Base-by-base conservation (phyloP, 2,797 vertebrate genomes). In the Phrynocephalus forsythii region DNA sequence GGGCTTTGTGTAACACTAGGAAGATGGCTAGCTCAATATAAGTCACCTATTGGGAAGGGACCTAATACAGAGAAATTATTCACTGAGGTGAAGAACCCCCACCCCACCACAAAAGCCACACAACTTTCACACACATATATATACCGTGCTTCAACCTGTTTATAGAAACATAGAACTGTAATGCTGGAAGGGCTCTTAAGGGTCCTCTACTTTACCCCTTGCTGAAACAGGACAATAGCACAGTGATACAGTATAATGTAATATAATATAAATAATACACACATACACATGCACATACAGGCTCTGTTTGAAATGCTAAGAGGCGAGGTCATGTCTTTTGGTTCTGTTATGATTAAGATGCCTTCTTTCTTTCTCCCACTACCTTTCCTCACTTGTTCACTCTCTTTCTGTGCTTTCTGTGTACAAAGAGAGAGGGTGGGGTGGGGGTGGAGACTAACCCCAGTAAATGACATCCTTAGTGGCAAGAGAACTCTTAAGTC, bases 401-500 rank as follows among this genome's bases (percentile, higher is more conserved):
- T 75, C 79, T 6, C 6, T 84, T 71, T 83, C 81, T 90, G 86
- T 44, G 81, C 88, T 87, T 16, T 48, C 22, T 67, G 69, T 79
- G 90, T 87, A 89, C 87, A 94, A 90, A 94, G 90, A 92, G 24
- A 79, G 63, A 38, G 24, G n/a, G 48, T 16, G 15, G 66, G 18
- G 9, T 3, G 63, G 68, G 83, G 89, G 91, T 26, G 24, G 88
- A 91, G 88, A 84, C 76, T 87, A 93, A 88, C 79, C 60, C n/a
- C 68, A 85, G 89, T 90, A 93, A 90, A 48, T 18, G 89, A 79
- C 82, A 93, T 91, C 81, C 26, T 81, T 72, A 28, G 87, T 92
- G 72, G 86, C 88, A 85, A 79, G 33, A 85, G 76, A 90, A 91
- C 88, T 86, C 87, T 77, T 85, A 77, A 72, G 63, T 84, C 89